A percentile compares a stretch with the other conserved stretches of the same genome.
phyloP scores from a whole-genome alignment of 2,888 invertebrate genomes.

The Drosophila prostipennis region DNA sequence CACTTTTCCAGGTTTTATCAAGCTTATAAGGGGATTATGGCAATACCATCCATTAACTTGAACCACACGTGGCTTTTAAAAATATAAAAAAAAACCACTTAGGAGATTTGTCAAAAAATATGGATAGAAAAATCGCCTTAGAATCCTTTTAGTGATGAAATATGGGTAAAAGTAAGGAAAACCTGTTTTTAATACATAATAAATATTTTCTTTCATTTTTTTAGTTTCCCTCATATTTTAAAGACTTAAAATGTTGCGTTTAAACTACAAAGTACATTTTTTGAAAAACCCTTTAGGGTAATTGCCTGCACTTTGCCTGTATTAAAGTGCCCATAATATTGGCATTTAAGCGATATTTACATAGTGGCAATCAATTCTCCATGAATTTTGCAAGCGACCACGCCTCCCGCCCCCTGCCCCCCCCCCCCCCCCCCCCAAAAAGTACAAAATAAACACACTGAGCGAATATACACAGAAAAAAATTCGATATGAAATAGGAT shows the following conservation, averaged over 20 bases:
- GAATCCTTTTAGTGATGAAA: not conserved
- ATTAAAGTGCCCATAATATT: not conserved
- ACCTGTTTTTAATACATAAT: no score
- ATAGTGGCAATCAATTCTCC: conserved; percentile 1
- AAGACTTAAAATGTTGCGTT: not conserved
- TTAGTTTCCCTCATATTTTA: not conserved
- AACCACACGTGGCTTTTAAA: conserved; percentile 3
- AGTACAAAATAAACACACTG: conserved; percentile 9
- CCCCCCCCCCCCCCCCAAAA: not conserved
- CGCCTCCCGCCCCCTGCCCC: not conserved
- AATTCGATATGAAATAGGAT: no score
- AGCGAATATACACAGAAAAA: no score
- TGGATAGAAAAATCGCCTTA: not conserved
- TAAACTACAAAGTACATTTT: not conserved
- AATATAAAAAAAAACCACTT: not conserved
- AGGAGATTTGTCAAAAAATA: not conserved
- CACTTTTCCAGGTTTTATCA: not conserved
- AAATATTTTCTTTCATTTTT: not conserved
- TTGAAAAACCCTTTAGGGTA: not conserved
- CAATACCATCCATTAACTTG: conserved; percentile 10
- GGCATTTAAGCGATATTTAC: conserved; percentile 1
- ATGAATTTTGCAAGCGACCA: conserved; percentile 6
- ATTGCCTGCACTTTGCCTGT: not conserved
- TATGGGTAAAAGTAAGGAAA: no score
- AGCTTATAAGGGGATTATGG: conserved; percentile 18